Evolutionary conservation across 2,888 invertebrate genomes (phyloP).

Genomic region (Campoplex capitator): DNA sequence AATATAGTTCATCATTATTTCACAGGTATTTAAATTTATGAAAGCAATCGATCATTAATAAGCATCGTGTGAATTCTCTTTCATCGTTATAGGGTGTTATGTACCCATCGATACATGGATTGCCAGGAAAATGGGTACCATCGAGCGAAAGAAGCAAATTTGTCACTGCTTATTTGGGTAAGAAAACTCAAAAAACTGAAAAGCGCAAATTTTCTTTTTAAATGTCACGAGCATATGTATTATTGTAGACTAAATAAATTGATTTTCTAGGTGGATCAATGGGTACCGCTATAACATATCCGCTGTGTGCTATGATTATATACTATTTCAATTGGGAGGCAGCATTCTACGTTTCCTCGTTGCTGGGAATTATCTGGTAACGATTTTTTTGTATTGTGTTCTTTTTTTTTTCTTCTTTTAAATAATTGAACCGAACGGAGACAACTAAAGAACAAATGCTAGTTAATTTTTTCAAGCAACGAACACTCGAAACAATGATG

Average conservation of each 20-base stretch:
- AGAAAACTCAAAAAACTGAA: constrained; percentile 26
- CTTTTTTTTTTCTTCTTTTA: neutral
- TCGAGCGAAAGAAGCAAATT: constrained; percentile 90
- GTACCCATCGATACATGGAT: constrained; percentile 90
- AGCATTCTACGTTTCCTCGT: constrained; percentile 88
- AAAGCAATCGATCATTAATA: neutral
- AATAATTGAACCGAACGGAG: too few relatives aligned
- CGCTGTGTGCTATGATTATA: constrained; percentile 88
- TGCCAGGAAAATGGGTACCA: constrained; percentile 92
- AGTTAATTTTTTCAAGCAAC: neutral
- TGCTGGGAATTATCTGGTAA: constrained; percentile 88
- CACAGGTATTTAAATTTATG: neutral
- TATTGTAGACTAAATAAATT: neutral
- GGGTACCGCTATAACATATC: constrained; percentile 88
- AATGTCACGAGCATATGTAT: too few relatives aligned
- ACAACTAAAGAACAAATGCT: neutral
- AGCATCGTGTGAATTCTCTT: neutral
- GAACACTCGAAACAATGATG: neutral
- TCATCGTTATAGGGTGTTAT: constrained; percentile 85
- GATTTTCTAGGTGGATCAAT: constrained; percentile 86
- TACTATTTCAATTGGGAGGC: constrained; percentile 89
- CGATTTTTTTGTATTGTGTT: neutral
- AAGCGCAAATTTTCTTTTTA: too few relatives aligned
- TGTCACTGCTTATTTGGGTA: constrained; percentile 86
- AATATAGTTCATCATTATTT: too few relatives aligned